Percentiles rank a stretch among this genome's conserved stretches.
These are phyloP conservation scores for Diadegma fenestrale DNA, from an alignment of 2,888 invertebrate species.

Conservation along the genomic window DNA sequence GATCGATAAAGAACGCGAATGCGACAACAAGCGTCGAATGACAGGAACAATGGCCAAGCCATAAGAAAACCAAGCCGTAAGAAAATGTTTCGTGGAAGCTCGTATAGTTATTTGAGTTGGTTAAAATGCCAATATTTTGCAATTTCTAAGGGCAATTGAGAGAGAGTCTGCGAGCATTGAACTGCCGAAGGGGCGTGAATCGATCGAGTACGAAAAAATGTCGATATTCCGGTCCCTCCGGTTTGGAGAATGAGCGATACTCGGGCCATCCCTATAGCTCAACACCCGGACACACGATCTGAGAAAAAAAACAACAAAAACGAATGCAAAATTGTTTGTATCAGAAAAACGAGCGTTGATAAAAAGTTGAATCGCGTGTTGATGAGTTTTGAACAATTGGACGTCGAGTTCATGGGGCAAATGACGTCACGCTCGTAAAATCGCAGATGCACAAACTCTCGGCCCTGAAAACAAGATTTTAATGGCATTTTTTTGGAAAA, in stretches of 20 bases:
- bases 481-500: too few species aligned
- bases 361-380: too few species aligned
- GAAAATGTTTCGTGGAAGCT: background rate
- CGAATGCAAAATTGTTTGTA: too few species aligned
- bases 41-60: background rate
- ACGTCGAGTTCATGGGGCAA: too few species aligned
- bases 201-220: constrained; percentile 33
- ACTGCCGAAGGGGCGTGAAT: background rate
- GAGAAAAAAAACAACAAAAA: background rate
- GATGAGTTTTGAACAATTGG: too few species aligned
- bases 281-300: background rate
- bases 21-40: background rate
- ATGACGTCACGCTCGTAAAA: too few species aligned
- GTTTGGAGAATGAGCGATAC: constrained; percentile 19
- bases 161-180: background rate
- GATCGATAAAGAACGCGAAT: background rate
- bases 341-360: too few species aligned
- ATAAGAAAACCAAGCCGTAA: background rate
- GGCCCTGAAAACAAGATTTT: too few species aligned
- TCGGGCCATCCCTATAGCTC: background rate
- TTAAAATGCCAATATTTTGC: background rate
- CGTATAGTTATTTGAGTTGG: background rate
- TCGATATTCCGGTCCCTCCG: constrained; percentile 48
- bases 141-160: background rate
- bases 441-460: too few species aligned